phyloP scores from a whole-genome alignment of 2,797 vertebrate genomes.

The Clamator glandarius region DNA sequence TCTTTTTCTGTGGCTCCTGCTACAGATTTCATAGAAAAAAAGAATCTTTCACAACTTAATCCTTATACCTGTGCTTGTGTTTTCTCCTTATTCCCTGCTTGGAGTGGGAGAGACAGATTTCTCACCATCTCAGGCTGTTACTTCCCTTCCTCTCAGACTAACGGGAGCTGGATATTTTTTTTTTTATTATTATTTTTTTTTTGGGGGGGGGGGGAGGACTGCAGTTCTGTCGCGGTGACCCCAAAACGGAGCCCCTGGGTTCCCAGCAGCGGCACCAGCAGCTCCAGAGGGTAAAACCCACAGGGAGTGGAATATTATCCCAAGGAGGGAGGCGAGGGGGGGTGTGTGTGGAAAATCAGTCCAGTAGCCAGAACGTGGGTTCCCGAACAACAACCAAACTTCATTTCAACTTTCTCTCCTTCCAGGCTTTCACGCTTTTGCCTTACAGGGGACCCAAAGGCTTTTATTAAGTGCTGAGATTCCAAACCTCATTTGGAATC shows the following conservation, averaged over 20 bases:
- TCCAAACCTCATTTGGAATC: constrained; percentile 30
- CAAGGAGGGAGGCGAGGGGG: neutral
- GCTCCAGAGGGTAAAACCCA: neutral
- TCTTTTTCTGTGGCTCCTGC: too few relatives aligned
- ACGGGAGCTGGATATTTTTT: neutral
- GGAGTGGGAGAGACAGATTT: neutral
- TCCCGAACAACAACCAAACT: neutral
- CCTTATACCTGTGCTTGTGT: neutral
- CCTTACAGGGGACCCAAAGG: neutral
- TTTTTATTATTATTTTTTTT: too few relatives aligned
- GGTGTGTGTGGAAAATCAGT: too few relatives aligned
- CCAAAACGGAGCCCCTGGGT: neutral
- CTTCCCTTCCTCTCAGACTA: neutral
- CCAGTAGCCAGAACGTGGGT: neutral
- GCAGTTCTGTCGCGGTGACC: rapidly evolving
- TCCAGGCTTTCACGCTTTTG: neutral
- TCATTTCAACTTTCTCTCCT: constrained; percentile 3
- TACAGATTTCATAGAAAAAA: constrained; percentile 63
- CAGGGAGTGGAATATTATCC: neutral
- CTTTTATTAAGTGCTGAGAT: constrained; percentile 34
- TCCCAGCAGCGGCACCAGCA: neutral
- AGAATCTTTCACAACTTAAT: constrained; percentile 13
- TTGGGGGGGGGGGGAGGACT: too few relatives aligned
- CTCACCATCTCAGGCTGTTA: neutral
- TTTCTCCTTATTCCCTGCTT: neutral